Conservation (phyloP, 2,113 vertebrate genomes). For the Cynoglossus semilaevis region DNA sequence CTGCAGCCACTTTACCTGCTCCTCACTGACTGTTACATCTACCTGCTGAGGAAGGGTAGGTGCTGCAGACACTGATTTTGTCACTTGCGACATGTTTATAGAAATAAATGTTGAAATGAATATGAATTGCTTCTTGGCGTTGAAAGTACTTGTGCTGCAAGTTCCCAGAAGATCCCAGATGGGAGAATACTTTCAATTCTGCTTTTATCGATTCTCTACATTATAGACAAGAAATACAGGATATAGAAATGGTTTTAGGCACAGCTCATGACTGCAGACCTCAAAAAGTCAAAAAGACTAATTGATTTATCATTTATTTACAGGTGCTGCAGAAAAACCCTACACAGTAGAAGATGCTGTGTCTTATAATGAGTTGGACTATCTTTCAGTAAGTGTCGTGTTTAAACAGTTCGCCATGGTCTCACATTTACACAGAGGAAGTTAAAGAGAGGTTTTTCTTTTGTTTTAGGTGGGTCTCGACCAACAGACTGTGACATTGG, state of each 20-base stretch:
- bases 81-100: not conserved
- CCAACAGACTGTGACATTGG: slow-evolving; percentile 89
- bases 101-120: no score
- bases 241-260: no score
- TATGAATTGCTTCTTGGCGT: no score
- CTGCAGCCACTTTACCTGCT: slow-evolving; percentile 92
- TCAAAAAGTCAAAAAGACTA: not conserved
- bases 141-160: not conserved
- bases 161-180: not conserved
- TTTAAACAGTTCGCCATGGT: not conserved
- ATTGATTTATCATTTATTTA: slow-evolving; percentile 5
- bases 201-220: no score
- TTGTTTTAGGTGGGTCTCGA: slow-evolving; percentile 87
- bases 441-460: not conserved
- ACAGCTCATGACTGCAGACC: no score
- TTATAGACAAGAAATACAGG: no score
- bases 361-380: slow-evolving; percentile 95
- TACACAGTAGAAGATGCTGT: slow-evolving; percentile 94
- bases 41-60: slow-evolving; percentile 93
- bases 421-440: not conserved
- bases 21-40: slow-evolving; percentile 93
- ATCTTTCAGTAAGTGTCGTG: slow-evolving; percentile 85
- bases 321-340: slow-evolving; percentile 96
- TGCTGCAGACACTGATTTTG: not conserved
- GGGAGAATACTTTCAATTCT: no score